A percentile compares a stretch with the other conserved stretches of the same genome.
phyloP scores from a whole-genome alignment of 2,888 invertebrate genomes.

The Desoria tigrina region DNA sequence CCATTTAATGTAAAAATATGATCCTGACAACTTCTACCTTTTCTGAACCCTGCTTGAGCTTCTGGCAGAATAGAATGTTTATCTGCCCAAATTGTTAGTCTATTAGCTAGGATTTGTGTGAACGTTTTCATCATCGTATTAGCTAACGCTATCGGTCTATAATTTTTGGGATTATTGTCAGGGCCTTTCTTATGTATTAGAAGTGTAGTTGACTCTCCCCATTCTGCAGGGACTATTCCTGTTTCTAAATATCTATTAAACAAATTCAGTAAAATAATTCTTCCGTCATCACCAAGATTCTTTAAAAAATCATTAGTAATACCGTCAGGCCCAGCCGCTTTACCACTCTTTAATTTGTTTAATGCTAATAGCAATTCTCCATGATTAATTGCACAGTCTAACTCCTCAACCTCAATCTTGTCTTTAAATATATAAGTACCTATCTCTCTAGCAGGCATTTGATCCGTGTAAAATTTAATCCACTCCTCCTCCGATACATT shows the following conservation, averaged over 20 bases:
- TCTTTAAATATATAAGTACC: neutral
- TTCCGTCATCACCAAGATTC: conserved; percentile 3
- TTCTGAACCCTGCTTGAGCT: conserved; percentile 52
- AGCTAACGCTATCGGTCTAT: conserved; percentile 32
- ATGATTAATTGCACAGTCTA: conserved; percentile 19
- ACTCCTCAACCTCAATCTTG: conserved; percentile 6
- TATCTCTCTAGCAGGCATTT: conserved; percentile 11
- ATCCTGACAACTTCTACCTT: conserved; percentile 41
- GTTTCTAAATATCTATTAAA: conserved; percentile 23
- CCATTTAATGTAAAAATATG: conserved; percentile 49
- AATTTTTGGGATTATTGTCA: conserved; percentile 27
- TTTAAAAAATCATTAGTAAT: conserved; percentile 43
- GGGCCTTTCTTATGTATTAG: conserved; percentile 41
- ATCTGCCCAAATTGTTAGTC: conserved; percentile 43
- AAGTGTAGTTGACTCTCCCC: conserved; percentile 12
- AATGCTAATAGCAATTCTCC: conserved; percentile 25
- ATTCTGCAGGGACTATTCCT: conserved; percentile 27
- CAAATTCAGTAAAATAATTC: conserved; percentile 1
- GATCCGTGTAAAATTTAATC: conserved; percentile 21
- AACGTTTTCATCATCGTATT: conserved; percentile 32
- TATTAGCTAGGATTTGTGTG: conserved; percentile 26
- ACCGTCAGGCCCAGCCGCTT: conserved; percentile 34
- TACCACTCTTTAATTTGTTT: conserved; percentile 17
- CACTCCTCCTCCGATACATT: conserved; percentile 5
- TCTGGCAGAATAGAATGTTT: conserved; percentile 48